Percentiles rank a stretch among this genome's conserved stretches.
These are phyloP conservation scores for Dendrolimus pini DNA, from an alignment of 2,888 invertebrate species.

Conservation along the genomic window DNA sequence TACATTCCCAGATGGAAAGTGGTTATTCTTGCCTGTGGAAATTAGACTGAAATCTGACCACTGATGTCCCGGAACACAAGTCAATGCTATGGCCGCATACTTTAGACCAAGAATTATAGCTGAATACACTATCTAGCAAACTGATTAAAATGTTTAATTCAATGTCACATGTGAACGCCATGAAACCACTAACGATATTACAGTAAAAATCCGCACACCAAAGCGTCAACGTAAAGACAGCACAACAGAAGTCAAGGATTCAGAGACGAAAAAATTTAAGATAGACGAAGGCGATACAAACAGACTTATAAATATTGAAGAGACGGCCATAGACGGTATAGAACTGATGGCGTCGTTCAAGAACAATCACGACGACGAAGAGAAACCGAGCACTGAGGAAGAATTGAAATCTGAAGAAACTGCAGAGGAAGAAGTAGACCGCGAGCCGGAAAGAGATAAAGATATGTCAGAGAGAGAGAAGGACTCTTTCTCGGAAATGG, in stretches of 20 bases:
- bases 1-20: too few species aligned
- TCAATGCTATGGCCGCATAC: too few species aligned
- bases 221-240: slow-evolving; percentile 78
- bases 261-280: slow-evolving; percentile 56
- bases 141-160: too few species aligned
- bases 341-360: slow-evolving; percentile 66
- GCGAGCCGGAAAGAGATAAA: slow-evolving; percentile 27
- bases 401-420: slow-evolving; percentile 49
- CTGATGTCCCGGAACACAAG: too few species aligned
- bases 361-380: slow-evolving; percentile 51
- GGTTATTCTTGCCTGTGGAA: too few species aligned
- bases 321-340: slow-evolving; percentile 69
- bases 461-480: slow-evolving; percentile 48
- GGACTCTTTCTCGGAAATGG: slow-evolving; percentile 61
- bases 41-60: too few species aligned
- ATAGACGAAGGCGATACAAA: slow-evolving; percentile 36
- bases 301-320: slow-evolving; percentile 60
- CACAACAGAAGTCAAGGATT: slow-evolving; percentile 65
- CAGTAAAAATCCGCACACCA: slow-evolving; percentile 58
- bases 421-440: slow-evolving; percentile 45
- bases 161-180: too few species aligned
- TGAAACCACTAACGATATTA: slow-evolving; percentile 12
- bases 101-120: too few species aligned
- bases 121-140: too few species aligned
- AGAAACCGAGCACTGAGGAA: slow-evolving; percentile 56